These are phyloP conservation scores for Agapornis roseicollis DNA, from an alignment of 2,113 vertebrate species.

Conservation along the genomic window DNA sequence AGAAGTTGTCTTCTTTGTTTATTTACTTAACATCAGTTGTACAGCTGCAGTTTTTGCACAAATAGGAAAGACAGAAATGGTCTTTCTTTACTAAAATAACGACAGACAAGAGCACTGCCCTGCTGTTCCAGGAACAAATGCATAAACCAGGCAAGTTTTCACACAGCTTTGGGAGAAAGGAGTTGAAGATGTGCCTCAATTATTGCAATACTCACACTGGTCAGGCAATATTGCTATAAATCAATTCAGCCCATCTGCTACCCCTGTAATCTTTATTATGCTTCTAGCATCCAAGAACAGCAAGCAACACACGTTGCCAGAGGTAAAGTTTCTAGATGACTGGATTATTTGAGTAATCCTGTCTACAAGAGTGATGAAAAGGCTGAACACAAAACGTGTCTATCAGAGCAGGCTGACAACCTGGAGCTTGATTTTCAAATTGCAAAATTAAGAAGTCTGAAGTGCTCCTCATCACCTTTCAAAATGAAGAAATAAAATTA, in stretches of 20 bases:
- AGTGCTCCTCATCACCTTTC: not conserved
- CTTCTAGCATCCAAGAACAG: conserved; percentile 16
- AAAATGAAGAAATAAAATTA: not conserved
- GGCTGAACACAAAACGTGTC: conserved; percentile 4
- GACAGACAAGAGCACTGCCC: accelerated
- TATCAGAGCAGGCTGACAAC: not conserved
- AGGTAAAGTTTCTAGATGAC: conserved; percentile 15
- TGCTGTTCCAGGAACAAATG: not conserved
- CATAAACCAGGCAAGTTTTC: not conserved
- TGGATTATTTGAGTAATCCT: conserved; percentile 50
- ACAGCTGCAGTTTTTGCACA: not conserved
- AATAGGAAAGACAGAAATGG: not conserved
- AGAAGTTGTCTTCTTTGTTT: not conserved
- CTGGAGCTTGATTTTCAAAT: not conserved
- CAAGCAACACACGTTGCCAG: not conserved
- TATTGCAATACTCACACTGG: not conserved
- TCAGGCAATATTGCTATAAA: not conserved
- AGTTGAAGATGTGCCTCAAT: not conserved
- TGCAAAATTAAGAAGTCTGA: not conserved
- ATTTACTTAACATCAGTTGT: not conserved
- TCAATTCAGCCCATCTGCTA: not conserved
- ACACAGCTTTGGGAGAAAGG: not conserved
- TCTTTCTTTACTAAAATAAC: not conserved
- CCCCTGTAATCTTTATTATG: conserved; percentile 9
- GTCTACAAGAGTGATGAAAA: conserved; percentile 47